Evolutionary conservation across 2,797 vertebrate genomes (phyloP), one percentile per base, ranked within the genome.

Genomic region (Phataginus tetradactyla): DNA sequence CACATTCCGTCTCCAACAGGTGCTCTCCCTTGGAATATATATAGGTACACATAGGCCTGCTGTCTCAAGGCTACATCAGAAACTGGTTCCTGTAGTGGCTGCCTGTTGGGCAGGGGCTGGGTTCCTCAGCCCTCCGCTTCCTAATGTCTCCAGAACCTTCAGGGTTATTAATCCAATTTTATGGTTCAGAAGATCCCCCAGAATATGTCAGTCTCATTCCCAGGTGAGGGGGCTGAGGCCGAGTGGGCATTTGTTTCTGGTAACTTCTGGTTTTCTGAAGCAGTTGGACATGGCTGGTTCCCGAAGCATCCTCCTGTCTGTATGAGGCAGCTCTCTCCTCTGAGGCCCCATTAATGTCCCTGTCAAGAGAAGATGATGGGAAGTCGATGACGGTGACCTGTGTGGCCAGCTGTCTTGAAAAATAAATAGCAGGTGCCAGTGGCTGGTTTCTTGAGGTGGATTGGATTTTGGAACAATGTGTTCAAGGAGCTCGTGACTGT

Each of bases 331-430:
- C 11, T 42, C 3, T 97, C 80, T 21, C 75, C 94, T 90, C 20
- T 9, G 13, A 80, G 80, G 15, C 80, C 78, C 92, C 71, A 1
- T 21, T 51, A 57, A 88, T 69, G 75, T 94, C 88, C 80, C 90
- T 90, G 92, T 96, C 97, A 96, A 59, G 80, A 71, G 57, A 72
- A 68, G 79, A 66, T 85, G 90, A 96, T 34, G 75, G 71, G 66
- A 49, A 61, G 80, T 64, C 1, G 42, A 32, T 63, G 51, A 15
- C 11, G 88, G 77, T 96, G 90, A 95, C 90, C 88, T 25, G 3
- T 42, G 92, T 92, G 88, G 85, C 55, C 68, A 34, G 92, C 97
- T 96, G 94, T 96, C 97, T 59, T 7, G 63, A 57, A 86, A 77
- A 79, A 32, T 23, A 53, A 92, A 95, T 74, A 71, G 84, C 68